Percentiles rank a stretch among this genome's conserved stretches.
These are phyloP conservation scores for Sisor rabdophorus DNA, from an alignment of 2,113 vertebrate genomes.

Conservation along the genomic window DNA sequence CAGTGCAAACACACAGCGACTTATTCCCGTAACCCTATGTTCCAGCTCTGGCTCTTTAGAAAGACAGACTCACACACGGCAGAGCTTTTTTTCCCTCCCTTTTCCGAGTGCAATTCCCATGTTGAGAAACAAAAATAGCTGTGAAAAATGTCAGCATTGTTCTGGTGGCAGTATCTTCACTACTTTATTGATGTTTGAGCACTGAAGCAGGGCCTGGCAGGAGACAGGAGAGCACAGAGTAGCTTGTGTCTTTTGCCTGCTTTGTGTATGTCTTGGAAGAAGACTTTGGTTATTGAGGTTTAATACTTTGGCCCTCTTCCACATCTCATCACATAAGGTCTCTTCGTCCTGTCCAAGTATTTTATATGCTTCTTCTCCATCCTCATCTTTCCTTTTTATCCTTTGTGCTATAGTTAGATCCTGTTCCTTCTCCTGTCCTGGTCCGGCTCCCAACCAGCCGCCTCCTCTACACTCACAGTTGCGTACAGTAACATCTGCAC, in stretches of 20 bases:
- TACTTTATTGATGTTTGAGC: slow-evolving; percentile 20
- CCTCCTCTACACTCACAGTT: background rate
- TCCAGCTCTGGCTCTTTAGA: slow-evolving; percentile 58
- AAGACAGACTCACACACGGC: slow-evolving; percentile 30
- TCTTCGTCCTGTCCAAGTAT: slow-evolving; percentile 34
- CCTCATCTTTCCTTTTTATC: slow-evolving; percentile 44
- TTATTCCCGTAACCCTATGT: slow-evolving; percentile 64
- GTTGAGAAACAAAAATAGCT: slow-evolving; percentile 42
- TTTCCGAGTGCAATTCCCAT: slow-evolving; percentile 53
- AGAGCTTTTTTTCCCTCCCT: slow-evolving; percentile 35
- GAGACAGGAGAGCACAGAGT: slow-evolving; percentile 21
- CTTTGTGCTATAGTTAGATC: slow-evolving; percentile 41
- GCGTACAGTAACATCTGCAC: background rate
- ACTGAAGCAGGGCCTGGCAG: slow-evolving; percentile 16
- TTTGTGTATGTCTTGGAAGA: slow-evolving; percentile 13
- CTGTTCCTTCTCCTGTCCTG: slow-evolving; percentile 29
- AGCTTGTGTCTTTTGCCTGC: slow-evolving; percentile 26
- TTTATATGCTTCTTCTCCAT: slow-evolving; percentile 31
- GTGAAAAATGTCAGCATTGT: slow-evolving; percentile 32
- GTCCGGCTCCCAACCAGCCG: slow-evolving; percentile 24
- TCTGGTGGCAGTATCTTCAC: slow-evolving; percentile 15
- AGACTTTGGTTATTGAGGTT: slow-evolving; percentile 41
- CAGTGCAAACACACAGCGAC: slow-evolving; percentile 64
- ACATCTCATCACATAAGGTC: slow-evolving; percentile 28
- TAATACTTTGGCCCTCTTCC: slow-evolving; percentile 44